A percentile compares a stretch with the other conserved stretches of the same genome.
These are phyloP conservation scores for Himantopus leucocephalus DNA, from an alignment of 2,113 vertebrate genomes.

Conservation along the genomic window DNA sequence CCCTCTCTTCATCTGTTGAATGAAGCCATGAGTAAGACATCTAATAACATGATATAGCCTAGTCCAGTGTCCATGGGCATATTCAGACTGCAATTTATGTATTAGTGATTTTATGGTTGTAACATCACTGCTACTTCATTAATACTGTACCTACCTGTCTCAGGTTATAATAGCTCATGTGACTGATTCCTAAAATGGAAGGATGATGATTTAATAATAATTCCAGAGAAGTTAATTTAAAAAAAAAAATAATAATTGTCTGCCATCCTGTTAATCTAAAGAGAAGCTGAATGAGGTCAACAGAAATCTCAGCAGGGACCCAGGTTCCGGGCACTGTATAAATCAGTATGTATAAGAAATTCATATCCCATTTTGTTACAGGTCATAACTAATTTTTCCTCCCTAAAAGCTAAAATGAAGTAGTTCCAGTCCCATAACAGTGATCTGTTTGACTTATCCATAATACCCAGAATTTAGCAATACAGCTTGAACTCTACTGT, in stretches of 20 bases:
- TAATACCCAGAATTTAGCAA: neutral
- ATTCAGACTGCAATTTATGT: neutral
- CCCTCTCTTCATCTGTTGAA: neutral
- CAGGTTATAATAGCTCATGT: neutral
- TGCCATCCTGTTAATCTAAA: neutral
- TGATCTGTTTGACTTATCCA: neutral
- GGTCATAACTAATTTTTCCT: neutral
- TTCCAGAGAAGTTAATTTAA: neutral
- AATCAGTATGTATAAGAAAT: neutral
- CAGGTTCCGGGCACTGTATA: neutral
- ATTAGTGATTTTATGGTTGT: neutral
- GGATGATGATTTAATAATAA: neutral
- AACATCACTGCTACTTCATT: neutral
- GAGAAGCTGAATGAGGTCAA: neutral
- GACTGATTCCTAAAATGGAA: neutral
- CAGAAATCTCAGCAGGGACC: neutral
- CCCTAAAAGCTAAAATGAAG: neutral
- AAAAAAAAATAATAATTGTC: neutral
- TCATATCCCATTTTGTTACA: neutral
- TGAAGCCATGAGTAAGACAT: neutral
- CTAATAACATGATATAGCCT: neutral
- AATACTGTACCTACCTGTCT: neutral
- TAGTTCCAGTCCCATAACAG: neutral
- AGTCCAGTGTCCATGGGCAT: neutral
- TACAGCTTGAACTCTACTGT: neutral